These are phyloP conservation scores for Drosophila ezoana DNA, from an alignment of 2,888 invertebrate genomes.

Conservation along the genomic window DNA sequence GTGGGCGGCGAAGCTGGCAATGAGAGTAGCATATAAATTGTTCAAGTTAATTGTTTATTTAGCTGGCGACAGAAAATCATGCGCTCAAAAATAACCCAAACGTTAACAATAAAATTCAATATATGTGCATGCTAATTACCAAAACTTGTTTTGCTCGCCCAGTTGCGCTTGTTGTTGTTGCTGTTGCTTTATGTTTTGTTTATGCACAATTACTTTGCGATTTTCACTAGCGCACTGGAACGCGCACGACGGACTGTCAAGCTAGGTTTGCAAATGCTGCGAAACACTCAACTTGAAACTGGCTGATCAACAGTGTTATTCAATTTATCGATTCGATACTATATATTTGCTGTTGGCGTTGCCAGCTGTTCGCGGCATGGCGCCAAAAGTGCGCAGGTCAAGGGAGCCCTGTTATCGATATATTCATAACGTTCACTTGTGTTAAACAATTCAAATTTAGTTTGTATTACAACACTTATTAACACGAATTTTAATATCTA, in stretches of 20 bases:
- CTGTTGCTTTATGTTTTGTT: slow-evolving; percentile 28
- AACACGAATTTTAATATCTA: neutral
- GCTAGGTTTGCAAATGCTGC: slow-evolving; percentile 21
- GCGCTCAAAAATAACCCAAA: slow-evolving; percentile 40
- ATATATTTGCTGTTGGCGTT: slow-evolving; percentile 10
- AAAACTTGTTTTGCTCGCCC: slow-evolving; percentile 62
- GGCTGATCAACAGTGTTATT: slow-evolving; percentile 38
- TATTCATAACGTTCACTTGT: neutral
- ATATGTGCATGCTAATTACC: slow-evolving; percentile 72
- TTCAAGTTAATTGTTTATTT: slow-evolving; percentile 23
- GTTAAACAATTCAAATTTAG: neutral
- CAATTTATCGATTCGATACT: slow-evolving; percentile 43
- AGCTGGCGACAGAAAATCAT: slow-evolving; percentile 31
- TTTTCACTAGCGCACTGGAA: slow-evolving; percentile 5
- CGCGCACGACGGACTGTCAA: slow-evolving; percentile 13
- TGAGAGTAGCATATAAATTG: slow-evolving; percentile 23
- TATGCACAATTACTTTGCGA: slow-evolving; percentile 18
- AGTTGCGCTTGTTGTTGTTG: slow-evolving; percentile 8
- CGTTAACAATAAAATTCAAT: slow-evolving; percentile 48
- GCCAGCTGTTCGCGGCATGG: slow-evolving; percentile 18
- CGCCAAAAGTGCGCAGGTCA: neutral
- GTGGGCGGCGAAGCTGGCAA: slow-evolving; percentile 9
- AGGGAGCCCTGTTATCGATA: slow-evolving; percentile 5
- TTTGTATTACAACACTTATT: neutral
- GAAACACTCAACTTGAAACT: slow-evolving; percentile 22